Evolutionary conservation across 1,140 invertebrate genomes (phyloP).

Genomic region (Psix sp.): DNA sequence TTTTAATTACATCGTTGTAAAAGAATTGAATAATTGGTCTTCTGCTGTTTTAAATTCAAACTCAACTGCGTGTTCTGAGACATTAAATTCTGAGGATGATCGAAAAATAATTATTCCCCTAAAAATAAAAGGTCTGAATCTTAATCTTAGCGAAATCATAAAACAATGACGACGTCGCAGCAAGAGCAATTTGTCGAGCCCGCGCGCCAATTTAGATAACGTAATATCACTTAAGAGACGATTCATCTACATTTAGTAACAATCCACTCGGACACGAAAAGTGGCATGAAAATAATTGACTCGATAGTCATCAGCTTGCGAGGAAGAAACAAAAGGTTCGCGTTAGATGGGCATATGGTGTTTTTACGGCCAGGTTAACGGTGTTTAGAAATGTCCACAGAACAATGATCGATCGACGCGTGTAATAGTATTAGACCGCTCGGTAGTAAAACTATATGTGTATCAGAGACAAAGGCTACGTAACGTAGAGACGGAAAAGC

Average conservation of each 20-base stretch:
- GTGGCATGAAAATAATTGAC: slow-evolving; percentile 36
- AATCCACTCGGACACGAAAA: slow-evolving; percentile 28
- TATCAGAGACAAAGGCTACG: slow-evolving; percentile 43
- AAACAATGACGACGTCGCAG: neutral
- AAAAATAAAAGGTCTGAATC: too few relatives aligned
- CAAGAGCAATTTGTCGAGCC: neutral
- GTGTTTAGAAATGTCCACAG: slow-evolving; percentile 48
- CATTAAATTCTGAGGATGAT: too few relatives aligned
- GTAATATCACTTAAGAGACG: slow-evolving; percentile 27
- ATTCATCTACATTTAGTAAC: slow-evolving; percentile 43
- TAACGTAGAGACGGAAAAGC: slow-evolving; percentile 12
- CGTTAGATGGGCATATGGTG: slow-evolving; percentile 33
- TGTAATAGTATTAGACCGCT: slow-evolving; percentile 38
- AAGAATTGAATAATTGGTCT: too few relatives aligned
- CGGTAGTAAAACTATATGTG: too few relatives aligned
- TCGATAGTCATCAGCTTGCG: slow-evolving; percentile 24
- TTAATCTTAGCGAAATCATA: too few relatives aligned
- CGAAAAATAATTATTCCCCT: too few relatives aligned
- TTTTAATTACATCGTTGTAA: too few relatives aligned
- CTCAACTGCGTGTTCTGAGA: too few relatives aligned
- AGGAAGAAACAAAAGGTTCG: slow-evolving; percentile 30
- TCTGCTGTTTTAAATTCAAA: too few relatives aligned
- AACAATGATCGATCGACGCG: slow-evolving; percentile 52
- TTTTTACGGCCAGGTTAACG: slow-evolving; percentile 37
- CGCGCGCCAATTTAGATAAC: slow-evolving; percentile 26